Evolutionary conservation across 1,140 invertebrate species (phyloP).

Genomic region (Psix sp.): DNA sequence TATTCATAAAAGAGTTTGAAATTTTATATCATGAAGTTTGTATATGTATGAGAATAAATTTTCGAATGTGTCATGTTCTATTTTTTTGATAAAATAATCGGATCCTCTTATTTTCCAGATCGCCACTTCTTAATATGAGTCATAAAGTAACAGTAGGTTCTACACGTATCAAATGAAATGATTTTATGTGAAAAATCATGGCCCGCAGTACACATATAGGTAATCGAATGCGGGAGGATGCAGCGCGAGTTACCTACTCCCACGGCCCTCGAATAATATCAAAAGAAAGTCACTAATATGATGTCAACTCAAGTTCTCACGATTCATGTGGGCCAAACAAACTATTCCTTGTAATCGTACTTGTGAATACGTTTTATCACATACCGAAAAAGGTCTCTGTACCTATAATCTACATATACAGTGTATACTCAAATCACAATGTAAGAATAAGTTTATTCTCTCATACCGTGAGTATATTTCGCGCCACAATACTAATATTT

Average conservation of each 20-base stretch:
- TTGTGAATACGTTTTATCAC: no score
- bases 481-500: no score
- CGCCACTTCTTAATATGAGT: not conserved
- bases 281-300: slow-evolving; percentile 56
- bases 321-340: slow-evolving; percentile 63
- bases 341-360: slow-evolving; percentile 19
- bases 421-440: no score
- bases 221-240: slow-evolving; percentile 64
- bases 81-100: no score
- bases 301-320: slow-evolving; percentile 64
- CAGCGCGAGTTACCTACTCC: slow-evolving; percentile 39
- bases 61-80: no score
- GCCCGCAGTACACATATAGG: slow-evolving; percentile 54
- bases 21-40: no score
- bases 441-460: no score
- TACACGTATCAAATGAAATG: slow-evolving; percentile 17
- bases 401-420: no score
- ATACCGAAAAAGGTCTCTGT: no score
- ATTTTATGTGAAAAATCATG: slow-evolving; percentile 49
- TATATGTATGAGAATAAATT: no score
- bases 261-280: slow-evolving; percentile 43
- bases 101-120: not conserved
- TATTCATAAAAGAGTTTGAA: no score
- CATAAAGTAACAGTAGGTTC: not conserved
- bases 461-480: no score